A percentile compares a stretch with the other conserved stretches of the same genome.
phyloP scores from a whole-genome alignment of 2,113 vertebrate species.

The Athene cunicularia region DNA sequence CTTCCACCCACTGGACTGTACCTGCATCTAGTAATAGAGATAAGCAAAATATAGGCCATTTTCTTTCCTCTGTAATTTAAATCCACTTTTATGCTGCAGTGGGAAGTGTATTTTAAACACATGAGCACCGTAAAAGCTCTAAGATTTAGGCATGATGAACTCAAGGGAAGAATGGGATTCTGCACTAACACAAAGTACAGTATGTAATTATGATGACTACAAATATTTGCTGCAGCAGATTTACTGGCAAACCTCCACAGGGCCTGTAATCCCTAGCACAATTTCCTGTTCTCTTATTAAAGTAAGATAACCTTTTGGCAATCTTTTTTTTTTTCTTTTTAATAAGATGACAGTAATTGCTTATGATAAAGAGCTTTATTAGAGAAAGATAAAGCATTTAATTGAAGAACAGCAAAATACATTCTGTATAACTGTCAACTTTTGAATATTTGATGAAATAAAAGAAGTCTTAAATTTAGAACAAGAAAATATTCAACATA shows the following conservation, averaged over 20 bases:
- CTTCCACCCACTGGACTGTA: neutral
- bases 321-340: constrained; percentile 3
- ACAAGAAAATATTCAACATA: neutral
- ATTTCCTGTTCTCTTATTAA: constrained; percentile 49
- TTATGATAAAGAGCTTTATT: constrained; percentile 30
- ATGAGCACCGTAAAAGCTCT: neutral
- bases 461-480: neutral
- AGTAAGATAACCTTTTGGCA: constrained; percentile 51
- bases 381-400: constrained; percentile 33
- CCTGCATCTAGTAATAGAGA: neutral
- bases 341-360: neutral
- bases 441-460: neutral
- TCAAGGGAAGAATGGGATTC: neutral
- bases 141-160: neutral
- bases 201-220: neutral
- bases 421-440: neutral
- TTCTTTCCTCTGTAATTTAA: neutral
- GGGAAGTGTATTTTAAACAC: neutral
- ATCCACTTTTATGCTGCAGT: neutral
- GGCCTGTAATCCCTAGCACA: constrained; percentile 36
- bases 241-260: constrained; percentile 36
- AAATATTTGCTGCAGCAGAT: constrained; percentile 8
- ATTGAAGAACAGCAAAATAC: constrained; percentile 11
- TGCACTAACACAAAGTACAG: neutral
- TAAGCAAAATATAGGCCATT: neutral